These are phyloP conservation scores for Amyelois transitella DNA, from an alignment of 1,140 invertebrate genomes.

Conservation along the genomic window DNA sequence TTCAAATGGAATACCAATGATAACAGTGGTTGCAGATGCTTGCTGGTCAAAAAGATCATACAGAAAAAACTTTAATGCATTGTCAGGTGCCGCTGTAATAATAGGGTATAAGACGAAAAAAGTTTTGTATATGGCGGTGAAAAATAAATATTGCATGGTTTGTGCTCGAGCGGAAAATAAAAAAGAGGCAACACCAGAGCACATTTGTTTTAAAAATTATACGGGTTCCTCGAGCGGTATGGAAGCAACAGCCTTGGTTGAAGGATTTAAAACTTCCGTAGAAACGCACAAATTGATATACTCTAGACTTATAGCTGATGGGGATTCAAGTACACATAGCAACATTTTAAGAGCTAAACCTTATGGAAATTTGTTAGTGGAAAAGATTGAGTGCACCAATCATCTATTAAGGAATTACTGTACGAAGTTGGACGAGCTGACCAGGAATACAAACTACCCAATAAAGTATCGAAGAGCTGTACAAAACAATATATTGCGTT, in stretches of 20 bases:
- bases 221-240: conserved; percentile 47
- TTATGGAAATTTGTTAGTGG: conserved; percentile 15
- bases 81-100: conserved; percentile 41
- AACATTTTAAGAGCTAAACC: conserved; percentile 17
- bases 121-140: conserved; percentile 48
- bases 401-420: conserved; percentile 43
- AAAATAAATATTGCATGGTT: conserved; percentile 55
- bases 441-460: background rate
- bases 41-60: conserved; percentile 39
- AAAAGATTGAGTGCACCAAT: conserved; percentile 41
- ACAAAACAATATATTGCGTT: background rate
- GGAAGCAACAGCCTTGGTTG: conserved; percentile 57
- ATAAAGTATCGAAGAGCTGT: conserved; percentile 5
- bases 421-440: conserved; percentile 6
- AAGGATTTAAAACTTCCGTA: conserved; percentile 47
- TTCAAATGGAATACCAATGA: no score
- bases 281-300: conserved; percentile 40
- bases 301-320: conserved; percentile 37
- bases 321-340: conserved; percentile 36
- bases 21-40: conserved; percentile 34
- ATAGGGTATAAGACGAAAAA: conserved; percentile 48
- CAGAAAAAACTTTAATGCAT: conserved; percentile 29
- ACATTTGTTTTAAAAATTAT: conserved; percentile 41
- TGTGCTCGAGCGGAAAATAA: conserved; percentile 29
- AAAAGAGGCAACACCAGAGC: conserved; percentile 10